Evolutionary conservation across 2,888 invertebrate species (phyloP).

Genomic region (Phytoseiulus persimilis): DNA sequence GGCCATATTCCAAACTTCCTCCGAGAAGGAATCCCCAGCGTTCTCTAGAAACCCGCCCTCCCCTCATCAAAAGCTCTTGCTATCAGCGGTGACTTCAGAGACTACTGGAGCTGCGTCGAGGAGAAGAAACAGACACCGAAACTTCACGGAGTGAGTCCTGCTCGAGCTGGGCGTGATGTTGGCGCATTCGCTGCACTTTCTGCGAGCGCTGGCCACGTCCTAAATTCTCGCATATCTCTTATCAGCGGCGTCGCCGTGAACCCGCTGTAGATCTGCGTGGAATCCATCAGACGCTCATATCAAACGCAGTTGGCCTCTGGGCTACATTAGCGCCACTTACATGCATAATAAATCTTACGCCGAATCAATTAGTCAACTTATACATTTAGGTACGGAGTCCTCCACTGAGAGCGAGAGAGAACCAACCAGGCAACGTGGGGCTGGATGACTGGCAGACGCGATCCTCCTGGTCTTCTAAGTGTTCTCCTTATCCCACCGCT

Average conservation of each 20-base stretch:
- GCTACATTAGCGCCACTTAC: conserved; percentile 36
- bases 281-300: neutral
- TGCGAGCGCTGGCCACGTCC: neutral
- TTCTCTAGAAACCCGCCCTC: no score
- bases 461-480: neutral
- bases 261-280: neutral
- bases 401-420: neutral
- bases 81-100: neutral
- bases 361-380: conserved; percentile 38
- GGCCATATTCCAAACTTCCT: no score
- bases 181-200: neutral
- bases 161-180: neutral
- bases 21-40: no score
- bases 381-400: conserved; percentile 27
- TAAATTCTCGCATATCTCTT: neutral
- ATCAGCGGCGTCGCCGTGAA: neutral
- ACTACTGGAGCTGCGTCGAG: neutral
- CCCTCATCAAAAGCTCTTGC: no score
- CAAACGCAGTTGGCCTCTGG: neutral
- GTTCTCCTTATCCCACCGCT: neutral
- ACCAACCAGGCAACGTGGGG: neutral
- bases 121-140: neutral
- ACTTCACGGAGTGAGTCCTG: neutral
- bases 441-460: neutral
- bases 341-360: conserved; percentile 36